phyloP scores from a whole-genome alignment of 2,113 vertebrate genomes.

The Caracal caracal region DNA sequence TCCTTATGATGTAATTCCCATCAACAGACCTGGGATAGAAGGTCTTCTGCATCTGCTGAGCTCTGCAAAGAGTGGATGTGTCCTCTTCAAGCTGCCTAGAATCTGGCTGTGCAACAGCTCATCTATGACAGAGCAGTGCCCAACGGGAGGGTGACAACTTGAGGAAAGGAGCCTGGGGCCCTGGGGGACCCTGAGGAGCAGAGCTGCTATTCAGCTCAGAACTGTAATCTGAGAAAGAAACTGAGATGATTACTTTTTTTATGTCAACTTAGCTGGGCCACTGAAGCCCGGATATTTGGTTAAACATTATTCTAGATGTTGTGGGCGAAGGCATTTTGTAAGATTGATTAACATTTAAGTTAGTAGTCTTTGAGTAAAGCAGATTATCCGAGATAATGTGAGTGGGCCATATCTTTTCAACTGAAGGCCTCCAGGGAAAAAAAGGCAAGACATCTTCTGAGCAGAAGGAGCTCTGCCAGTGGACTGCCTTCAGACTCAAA shows the following conservation, averaged over 20 bases:
- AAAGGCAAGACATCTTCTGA: neutral
- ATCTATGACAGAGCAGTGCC: neutral
- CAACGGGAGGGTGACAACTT: rapidly evolving
- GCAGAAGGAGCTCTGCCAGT: neutral
- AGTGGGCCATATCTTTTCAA: neutral
- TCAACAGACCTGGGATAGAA: no score
- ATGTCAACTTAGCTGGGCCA: neutral
- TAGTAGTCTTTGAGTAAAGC: neutral
- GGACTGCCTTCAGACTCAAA: no score
- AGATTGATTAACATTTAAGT: neutral
- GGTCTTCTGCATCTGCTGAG: neutral
- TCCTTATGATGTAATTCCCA: neutral
- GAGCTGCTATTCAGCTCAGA: neutral
- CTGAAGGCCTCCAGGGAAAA: neutral
- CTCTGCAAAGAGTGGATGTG: neutral
- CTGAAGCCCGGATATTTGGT: neutral
- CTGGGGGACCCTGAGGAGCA: neutral
- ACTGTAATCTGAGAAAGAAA: neutral
- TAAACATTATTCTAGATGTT: neutral
- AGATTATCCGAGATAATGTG: neutral
- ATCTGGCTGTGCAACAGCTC: neutral
- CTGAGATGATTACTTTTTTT: neutral
- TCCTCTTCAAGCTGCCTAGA: neutral
- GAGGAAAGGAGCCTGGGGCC: neutral
- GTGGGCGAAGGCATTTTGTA: neutral